These are phyloP conservation scores for Hemithea aestivaria DNA, from an alignment of 2,888 invertebrate species.

Conservation along the genomic window DNA sequence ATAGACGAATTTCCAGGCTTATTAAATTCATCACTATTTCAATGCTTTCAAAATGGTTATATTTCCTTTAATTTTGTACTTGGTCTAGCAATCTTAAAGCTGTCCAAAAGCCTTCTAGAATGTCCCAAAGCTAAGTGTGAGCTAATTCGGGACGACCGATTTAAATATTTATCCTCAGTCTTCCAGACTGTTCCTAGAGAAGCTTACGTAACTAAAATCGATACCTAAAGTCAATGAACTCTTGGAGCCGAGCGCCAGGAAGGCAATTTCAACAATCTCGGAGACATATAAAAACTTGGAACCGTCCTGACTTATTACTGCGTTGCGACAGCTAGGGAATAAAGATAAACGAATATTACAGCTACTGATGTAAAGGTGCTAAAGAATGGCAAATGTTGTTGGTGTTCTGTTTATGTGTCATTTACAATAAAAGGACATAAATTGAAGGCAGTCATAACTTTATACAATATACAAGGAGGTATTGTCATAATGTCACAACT, in stretches of 20 bases:
- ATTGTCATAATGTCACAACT: too few species aligned
- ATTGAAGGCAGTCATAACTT: too few species aligned
- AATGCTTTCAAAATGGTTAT: conserved; percentile 1
- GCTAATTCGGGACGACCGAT: background rate
- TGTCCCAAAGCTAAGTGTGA: background rate
- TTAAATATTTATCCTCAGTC: background rate
- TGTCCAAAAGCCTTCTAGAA: background rate
- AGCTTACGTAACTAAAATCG: conserved; percentile 11
- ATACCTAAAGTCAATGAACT: conserved; percentile 15
- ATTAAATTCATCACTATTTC: conserved; percentile 1
- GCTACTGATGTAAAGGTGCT: too few species aligned
- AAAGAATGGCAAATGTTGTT: too few species aligned
- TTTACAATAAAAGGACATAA: too few species aligned
- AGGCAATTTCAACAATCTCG: conserved; percentile 8
- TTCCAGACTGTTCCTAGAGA: conserved; percentile 2
- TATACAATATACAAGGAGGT: too few species aligned
- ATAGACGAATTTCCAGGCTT: background rate
- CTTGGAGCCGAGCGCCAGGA: conserved; percentile 3
- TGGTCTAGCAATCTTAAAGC: background rate
- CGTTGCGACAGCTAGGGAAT: conserved; percentile 1
- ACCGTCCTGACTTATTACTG: conserved; percentile 4
- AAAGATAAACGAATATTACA: background rate
- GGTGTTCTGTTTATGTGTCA: too few species aligned
- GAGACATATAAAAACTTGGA: conserved; percentile 9
- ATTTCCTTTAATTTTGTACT: conserved; percentile 3